Base-by-base conservation (phyloP, 2,113 vertebrate species). In the Plestiodon gilberti region DNA sequence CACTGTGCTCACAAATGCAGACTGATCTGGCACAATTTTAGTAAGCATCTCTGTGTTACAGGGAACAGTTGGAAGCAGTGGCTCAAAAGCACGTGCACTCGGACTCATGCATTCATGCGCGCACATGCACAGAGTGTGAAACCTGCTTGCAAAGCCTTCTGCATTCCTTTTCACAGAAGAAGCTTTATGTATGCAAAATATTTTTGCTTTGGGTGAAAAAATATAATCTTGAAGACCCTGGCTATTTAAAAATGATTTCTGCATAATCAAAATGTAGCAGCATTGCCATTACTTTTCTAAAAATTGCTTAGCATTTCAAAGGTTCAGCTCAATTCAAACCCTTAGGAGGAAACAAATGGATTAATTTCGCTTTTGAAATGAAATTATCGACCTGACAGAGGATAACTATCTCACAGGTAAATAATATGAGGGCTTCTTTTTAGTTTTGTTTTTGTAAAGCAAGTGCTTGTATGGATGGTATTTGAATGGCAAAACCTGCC, bases 341-440 rank as follows among this genome's bases (percentile, higher is more conserved):
- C 85, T 78, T 87, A 78, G 20, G 20, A 87, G 30, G 73, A 82
- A 84, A 78, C 30, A 78, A 80, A 9, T 20, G 40, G 61, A 79
- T 40, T 85, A 74, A 73, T 18, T 90, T 61, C 61, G 23, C 55
- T 83, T 25, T 83, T 87, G 80, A 85, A 77, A 35, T 85, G 62
- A 71, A 90, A 88, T 33, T 62, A 35, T 59, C n/a, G 33, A 79
- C 15, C 82, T 90, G 71, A 48, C 70, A 88, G 82, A 88, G 61
- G 28, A 9, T 75, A 84, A 57, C 22, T 77, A 83, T 91, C 52
- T 76, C 2, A 15, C 65, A 70, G 64, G 43, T 90, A 88, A 92
- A 84, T 83, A 87, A 89, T 55, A 62, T 8, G 38, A 33, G 1
- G 2, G 14, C 74, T 88, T 65, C 4, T 48, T 10, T 38, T 67